Base-by-base conservation (phyloP, 2,113 vertebrate species). In the Melospiza georgiana region DNA sequence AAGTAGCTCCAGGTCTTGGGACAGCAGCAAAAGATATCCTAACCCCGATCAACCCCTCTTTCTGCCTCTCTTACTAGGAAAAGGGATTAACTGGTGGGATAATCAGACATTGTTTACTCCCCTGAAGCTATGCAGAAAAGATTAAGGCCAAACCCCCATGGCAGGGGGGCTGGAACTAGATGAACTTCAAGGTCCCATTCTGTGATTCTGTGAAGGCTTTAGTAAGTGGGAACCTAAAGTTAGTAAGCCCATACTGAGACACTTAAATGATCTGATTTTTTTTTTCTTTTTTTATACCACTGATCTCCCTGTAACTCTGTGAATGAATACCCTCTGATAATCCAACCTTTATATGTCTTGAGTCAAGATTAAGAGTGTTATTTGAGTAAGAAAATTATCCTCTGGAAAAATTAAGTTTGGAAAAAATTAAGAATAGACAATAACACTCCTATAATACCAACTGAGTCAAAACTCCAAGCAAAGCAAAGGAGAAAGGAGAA, bases 41-140 rank as follows among this genome's bases (percentile, higher is more conserved):
- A 93, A 94, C 94, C 93, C 57, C 0, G 1, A 77, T 67, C 94
- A 93, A 93, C 83, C 93, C 63, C 46, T 75, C 43, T 44, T 91
- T 88, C 85, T 88, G 41, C 61, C 28, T 57, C 77, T 72, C 63
- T 67, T 92, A 74, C 57, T 54, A 43, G 88, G 79, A 93, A 93
- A 94, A 92, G 31, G 44, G 93, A 97, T 96, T 97, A 94, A 81
- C 88, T 68, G 52, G 22, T 84, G 33, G 79, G 85, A 94, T 96
- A 93, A 97, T 94, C 92, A 95, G 94, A 81, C 88, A 90, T 82
- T 93, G 92, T 92, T 95, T 96, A 96, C 93, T 84, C 73, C 86
- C 57, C 61, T 72, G 15, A 35, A 81, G 61, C 61, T 77, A 89
- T 49, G 72, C 35, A 90, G 82, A 91, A 88, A 94, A 90, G 92